Conservation (phyloP, 2,888 invertebrate species). For the Tethea ocularis region DNA sequence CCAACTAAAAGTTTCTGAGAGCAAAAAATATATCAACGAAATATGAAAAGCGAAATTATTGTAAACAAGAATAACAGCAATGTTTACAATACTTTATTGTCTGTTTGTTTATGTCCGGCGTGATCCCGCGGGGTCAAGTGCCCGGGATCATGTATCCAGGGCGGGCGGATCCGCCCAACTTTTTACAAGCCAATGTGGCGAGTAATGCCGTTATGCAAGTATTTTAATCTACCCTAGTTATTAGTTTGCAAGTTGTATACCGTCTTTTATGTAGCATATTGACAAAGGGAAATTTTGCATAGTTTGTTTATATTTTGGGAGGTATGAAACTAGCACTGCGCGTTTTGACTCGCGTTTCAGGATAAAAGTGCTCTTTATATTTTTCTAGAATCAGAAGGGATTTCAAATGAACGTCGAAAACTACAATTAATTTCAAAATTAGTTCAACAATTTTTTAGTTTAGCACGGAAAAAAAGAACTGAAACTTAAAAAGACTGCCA, state of each 20-base stretch:
- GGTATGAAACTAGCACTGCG: no score
- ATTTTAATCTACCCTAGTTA: background rate
- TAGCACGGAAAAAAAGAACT: no score
- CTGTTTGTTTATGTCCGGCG: background rate
- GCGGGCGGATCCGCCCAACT: background rate
- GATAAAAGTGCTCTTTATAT: no score
- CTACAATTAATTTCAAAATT: no score
- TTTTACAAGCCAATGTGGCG: slow-evolving; percentile 6
- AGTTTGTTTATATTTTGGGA: background rate
- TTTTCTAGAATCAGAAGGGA: no score
- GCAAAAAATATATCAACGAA: no score
- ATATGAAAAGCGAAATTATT: no score
- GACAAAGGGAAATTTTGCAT: background rate
- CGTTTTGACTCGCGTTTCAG: no score
- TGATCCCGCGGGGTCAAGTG: background rate
- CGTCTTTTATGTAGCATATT: background rate
- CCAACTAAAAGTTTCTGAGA: no score
- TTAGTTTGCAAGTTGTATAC: background rate
- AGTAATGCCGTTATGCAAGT: background rate
- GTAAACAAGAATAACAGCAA: background rate
- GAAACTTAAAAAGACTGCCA: no score
- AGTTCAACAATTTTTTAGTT: no score
- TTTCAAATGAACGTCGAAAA: no score
- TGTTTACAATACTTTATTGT: background rate
- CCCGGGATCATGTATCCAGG: background rate